Evolutionary conservation across 2,888 invertebrate genomes (phyloP).

Genomic region (Amphipoea lucens): DNA sequence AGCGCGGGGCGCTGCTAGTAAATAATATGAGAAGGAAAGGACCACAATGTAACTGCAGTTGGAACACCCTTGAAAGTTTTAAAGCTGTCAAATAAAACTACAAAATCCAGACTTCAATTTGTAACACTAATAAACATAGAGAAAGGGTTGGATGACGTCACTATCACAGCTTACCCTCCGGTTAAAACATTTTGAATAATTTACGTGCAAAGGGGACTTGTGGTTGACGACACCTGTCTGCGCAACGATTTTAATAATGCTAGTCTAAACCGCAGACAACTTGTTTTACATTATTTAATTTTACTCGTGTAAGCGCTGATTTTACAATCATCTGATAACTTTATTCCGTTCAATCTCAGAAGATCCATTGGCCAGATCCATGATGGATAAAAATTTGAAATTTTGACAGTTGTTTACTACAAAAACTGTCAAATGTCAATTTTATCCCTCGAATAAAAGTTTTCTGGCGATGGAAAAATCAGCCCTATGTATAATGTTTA

Average conservation of each 20-base stretch:
- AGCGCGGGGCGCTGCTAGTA: too few relatives aligned
- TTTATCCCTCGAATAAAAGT: too few relatives aligned
- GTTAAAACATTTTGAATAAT: constrained; percentile 51
- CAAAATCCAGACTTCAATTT: constrained; percentile 9
- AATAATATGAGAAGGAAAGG: not conserved
- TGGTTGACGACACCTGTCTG: constrained; percentile 28
- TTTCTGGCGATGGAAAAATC: too few relatives aligned
- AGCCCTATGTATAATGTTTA: not conserved
- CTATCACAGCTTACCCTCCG: constrained; percentile 30
- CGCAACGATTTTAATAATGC: constrained; percentile 14
- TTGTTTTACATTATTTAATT: constrained; percentile 9
- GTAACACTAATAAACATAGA: not conserved
- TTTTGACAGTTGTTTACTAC: too few relatives aligned
- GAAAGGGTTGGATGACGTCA: constrained; percentile 50
- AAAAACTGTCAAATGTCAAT: too few relatives aligned
- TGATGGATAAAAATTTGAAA: too few relatives aligned
- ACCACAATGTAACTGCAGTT: not conserved
- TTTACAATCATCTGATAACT: too few relatives aligned
- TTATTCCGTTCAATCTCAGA: too few relatives aligned
- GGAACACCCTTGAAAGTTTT: not conserved
- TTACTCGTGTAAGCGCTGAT: not conserved
- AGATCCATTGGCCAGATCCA: too few relatives aligned
- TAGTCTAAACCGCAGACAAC: constrained; percentile 20
- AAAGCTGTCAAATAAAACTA: not conserved
- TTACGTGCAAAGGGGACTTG: constrained; percentile 28